These are phyloP conservation scores for Otolemur garnettii DNA, from an alignment of 2,113 vertebrate genomes.

Conservation along the genomic window DNA sequence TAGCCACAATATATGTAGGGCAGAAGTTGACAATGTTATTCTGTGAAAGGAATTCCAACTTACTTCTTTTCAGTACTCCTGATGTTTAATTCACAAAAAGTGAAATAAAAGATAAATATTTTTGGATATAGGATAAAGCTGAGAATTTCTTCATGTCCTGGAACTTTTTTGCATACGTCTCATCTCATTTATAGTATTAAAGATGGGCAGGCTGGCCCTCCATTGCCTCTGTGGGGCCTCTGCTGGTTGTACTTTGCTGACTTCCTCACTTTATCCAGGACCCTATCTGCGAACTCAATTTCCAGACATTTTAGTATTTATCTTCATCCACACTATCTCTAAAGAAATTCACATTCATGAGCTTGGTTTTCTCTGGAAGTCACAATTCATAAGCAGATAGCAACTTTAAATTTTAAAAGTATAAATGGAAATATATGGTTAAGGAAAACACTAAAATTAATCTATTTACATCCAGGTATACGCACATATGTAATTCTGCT, in stretches of 20 bases:
- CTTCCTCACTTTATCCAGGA: neutral
- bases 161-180: neutral
- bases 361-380: neutral
- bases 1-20: neutral
- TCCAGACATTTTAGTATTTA: neutral
- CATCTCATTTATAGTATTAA: neutral
- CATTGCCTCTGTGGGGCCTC: accelerated
- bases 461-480: neutral
- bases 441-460: neutral
- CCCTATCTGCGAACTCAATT: neutral
- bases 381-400: neutral
- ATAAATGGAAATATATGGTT: neutral
- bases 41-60: neutral
- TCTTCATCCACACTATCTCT: neutral
- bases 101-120: neutral
- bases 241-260: neutral
- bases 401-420: neutral
- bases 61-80: neutral
- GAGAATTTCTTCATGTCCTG: neutral
- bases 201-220: neutral
- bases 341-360: neutral
- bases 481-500: neutral
- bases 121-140: neutral
- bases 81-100: neutral
- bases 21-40: neutral